Base-by-base conservation (phyloP, 2,888 invertebrate genomes). In the Aspidiotus rigidus region DNA sequence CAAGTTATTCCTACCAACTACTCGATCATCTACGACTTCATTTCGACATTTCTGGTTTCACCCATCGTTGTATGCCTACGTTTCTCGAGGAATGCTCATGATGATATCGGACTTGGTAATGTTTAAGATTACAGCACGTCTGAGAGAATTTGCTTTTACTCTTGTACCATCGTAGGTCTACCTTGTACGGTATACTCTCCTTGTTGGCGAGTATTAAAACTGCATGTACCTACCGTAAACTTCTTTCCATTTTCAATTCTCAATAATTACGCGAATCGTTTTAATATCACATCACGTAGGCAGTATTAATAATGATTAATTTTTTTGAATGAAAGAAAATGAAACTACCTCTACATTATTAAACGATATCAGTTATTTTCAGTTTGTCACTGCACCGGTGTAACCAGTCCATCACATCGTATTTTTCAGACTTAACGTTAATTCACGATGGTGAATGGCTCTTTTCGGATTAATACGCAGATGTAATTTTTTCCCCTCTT, bases 71-170 rank as follows among this genome's bases (percentile, higher is more conserved):
- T 28, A 28, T 28, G 28, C 28, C 28, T 28, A 28, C 28, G 28
- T 28, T 28, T 28, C 28, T 28, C 28, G 28, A 28, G 5, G 28
- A 28, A 28, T 28, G 28, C 28, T 28, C 28, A 28, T 28, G 28
- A 28, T 28, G 28, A 28, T 28, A 28, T 28, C 28, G 28, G 28
- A 28, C 28, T 28, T 28, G 28, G 10, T 49, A 49, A 13, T 49
- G 49, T 49, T n/a, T 6, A 39, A 59, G 28, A 59, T 59, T 59
- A 28, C 10, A 59, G 39, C 59, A 59, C 59, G 59, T 59, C 39
- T 28, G 28, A 59, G 1, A 39, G 17, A 59, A 59, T 59, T 28
- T 39, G 59, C 59, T 59, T 59, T 59, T 59, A 59, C 59, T 59
- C 59, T 28, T 17, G 59, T 59, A 49, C 28, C 28, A 28, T 28